Conservation (phyloP, 2,113 vertebrate species). For the Ammospiza caudacuta region DNA sequence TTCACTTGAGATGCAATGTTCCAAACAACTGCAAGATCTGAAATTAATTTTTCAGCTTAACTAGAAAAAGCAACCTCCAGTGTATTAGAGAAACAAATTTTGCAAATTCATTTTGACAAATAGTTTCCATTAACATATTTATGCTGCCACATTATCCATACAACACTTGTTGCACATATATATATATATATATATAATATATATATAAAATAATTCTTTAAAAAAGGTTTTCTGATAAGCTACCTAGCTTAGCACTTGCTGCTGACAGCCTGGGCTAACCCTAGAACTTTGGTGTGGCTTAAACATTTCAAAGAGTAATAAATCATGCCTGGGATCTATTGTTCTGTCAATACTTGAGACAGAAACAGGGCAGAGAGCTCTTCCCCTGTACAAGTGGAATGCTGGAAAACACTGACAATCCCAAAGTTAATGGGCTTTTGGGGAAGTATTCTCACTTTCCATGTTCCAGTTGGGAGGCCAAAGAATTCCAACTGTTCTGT, state of each 20-base stretch:
- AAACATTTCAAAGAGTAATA: background rate
- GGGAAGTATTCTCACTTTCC: background rate
- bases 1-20: background rate
- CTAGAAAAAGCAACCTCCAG: background rate
- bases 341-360: background rate
- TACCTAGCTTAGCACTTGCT: background rate
- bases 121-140: background rate
- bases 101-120: background rate
- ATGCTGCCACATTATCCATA: background rate
- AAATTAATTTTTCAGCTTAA: background rate
- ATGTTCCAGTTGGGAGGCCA: fast-evolving
- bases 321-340: background rate
- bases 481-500: background rate
- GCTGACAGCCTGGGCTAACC: background rate
- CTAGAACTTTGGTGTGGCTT: background rate
- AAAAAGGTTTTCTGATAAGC: background rate
- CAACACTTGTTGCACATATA: background rate
- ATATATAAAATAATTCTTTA: background rate
- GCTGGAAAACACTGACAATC: background rate
- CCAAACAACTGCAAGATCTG: background rate
- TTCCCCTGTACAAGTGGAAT: background rate
- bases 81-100: background rate
- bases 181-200: too few relatives aligned
- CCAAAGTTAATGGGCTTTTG: background rate
- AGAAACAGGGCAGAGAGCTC: background rate